Conservation (phyloP, 1,140 invertebrate genomes). For the Eumeta japonica region DNA sequence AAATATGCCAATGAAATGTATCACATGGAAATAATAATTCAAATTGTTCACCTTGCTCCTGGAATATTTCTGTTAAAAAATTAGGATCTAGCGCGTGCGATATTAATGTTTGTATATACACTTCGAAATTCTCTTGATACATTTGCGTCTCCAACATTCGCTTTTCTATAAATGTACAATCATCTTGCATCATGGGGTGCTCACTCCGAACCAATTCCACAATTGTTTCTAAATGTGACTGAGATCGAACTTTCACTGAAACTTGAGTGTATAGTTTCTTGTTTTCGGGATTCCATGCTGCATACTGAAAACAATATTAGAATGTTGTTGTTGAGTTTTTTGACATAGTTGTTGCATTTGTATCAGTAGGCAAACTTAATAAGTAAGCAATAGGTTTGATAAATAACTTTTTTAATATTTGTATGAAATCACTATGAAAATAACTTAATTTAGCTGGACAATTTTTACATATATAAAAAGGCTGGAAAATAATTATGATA, state of each 20-base stretch:
- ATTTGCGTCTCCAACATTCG: slow-evolving; percentile 72
- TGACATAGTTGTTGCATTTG: too few species aligned
- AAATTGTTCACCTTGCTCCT: slow-evolving; percentile 76
- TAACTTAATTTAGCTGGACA: too few species aligned
- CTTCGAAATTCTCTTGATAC: slow-evolving; percentile 84
- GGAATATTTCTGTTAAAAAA: slow-evolving; percentile 84
- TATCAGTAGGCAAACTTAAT: too few species aligned
- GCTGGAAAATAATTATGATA: too few species aligned
- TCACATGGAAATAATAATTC: too few species aligned
- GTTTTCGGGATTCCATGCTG: slow-evolving; percentile 77
- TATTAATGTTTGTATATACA: slow-evolving; percentile 86
- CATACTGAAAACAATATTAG: slow-evolving; percentile 65
- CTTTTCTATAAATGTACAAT: slow-evolving; percentile 71
- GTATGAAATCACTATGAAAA: too few species aligned
- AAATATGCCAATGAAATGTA: too few species aligned
- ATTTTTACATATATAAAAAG: too few species aligned
- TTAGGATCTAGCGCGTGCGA: slow-evolving; percentile 86
- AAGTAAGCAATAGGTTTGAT: too few species aligned
- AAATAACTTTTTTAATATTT: too few species aligned
- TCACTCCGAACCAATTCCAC: slow-evolving; percentile 78
- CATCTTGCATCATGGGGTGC: slow-evolving; percentile 66
- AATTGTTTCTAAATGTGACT: slow-evolving; percentile 72
- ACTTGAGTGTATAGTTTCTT: slow-evolving; percentile 76
- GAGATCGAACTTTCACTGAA: slow-evolving; percentile 70
- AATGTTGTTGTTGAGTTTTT: too few species aligned